Conservation (phyloP, 2,888 invertebrate genomes). For the Hesperia comma region DNA sequence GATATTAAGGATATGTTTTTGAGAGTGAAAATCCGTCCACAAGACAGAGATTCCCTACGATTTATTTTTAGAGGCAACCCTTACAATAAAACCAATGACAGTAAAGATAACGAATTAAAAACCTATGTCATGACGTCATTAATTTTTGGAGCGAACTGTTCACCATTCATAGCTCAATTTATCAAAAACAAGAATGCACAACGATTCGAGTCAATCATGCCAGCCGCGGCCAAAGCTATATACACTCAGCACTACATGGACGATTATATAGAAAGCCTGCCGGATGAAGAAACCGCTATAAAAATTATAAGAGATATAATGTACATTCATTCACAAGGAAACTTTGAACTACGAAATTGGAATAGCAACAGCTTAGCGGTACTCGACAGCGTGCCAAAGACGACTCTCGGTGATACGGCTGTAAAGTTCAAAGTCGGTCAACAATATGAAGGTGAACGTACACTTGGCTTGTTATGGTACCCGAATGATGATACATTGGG, state of each 20-base stretch:
- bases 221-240: conserved; percentile 5
- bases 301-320: conserved; percentile 20
- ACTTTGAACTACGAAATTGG: conserved; percentile 38
- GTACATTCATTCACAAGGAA: conserved; percentile 26
- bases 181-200: conserved; percentile 41
- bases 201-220: conserved; percentile 19
- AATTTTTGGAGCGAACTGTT: conserved; percentile 38
- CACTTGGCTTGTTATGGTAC: conserved; percentile 24
- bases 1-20: conserved; percentile 44
- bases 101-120: background rate
- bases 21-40: conserved; percentile 34
- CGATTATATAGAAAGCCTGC: conserved; percentile 21
- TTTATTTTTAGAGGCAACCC: conserved; percentile 6
- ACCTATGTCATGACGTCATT: conserved; percentile 33
- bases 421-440: conserved; percentile 18
- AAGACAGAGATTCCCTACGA: conserved; percentile 38
- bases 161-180: conserved; percentile 41
- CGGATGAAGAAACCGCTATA: conserved; percentile 7
- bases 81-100: background rate
- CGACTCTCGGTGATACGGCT: conserved; percentile 22
- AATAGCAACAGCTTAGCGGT: conserved; percentile 37
- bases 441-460: conserved; percentile 10
- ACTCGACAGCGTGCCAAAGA: conserved; percentile 30
- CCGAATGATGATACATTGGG: conserved; percentile 13
- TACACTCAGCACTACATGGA: conserved; percentile 18